Evolutionary conservation across 2,888 invertebrate genomes (phyloP).

Genomic region (Mechanitis mazaeus): DNA sequence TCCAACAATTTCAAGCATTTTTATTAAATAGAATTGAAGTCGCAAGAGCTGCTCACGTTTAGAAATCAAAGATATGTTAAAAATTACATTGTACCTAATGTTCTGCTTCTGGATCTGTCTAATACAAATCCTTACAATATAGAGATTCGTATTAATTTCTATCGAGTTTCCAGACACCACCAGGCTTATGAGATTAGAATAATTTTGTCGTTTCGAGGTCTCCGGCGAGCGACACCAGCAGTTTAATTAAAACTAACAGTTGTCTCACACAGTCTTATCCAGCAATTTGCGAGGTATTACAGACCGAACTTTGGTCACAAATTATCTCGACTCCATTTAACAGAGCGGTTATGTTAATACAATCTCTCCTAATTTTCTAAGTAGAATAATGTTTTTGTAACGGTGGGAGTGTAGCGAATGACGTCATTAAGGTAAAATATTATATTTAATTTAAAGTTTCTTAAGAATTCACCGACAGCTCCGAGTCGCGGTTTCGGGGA

Average conservation of each 20-base stretch:
- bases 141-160: slow-evolving; percentile 42
- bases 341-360: slow-evolving; percentile 75
- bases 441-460: slow-evolving; percentile 38
- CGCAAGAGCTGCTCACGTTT: slow-evolving; percentile 44
- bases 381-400: slow-evolving; percentile 65
- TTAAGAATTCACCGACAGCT: slow-evolving; percentile 40
- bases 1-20: slow-evolving; percentile 53
- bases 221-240: slow-evolving; percentile 70
- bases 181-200: slow-evolving; percentile 75
- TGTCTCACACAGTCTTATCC: slow-evolving; percentile 76
- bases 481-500: slow-evolving; percentile 29
- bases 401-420: slow-evolving; percentile 56
- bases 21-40: slow-evolving; percentile 63
- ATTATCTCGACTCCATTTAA: slow-evolving; percentile 75
- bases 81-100: not conserved
- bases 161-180: slow-evolving; percentile 60
- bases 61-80: not conserved
- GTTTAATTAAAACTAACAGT: slow-evolving; percentile 78
- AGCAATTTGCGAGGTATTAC: slow-evolving; percentile 77
- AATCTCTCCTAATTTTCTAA: slow-evolving; percentile 58
- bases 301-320: slow-evolving; percentile 74
- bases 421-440: slow-evolving; percentile 63
- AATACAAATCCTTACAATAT: not conserved
- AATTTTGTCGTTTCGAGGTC: slow-evolving; percentile 72
- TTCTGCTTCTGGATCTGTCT: not conserved